Evolutionary conservation across 1,140 invertebrate genomes (phyloP), one percentile per base, ranked within the genome.

Genomic region (Heliconius melpomene): DNA sequence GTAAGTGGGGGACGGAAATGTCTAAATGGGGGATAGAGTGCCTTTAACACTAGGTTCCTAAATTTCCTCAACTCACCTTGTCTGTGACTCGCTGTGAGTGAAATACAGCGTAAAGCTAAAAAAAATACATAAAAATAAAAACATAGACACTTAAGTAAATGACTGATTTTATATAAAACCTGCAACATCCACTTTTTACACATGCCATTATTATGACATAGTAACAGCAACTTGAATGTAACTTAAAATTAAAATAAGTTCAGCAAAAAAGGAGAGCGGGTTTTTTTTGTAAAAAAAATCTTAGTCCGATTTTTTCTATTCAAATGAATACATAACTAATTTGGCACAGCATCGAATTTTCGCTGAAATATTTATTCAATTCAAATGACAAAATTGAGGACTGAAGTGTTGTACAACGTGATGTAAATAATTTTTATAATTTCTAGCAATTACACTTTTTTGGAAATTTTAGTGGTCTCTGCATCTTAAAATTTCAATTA

Each of bases 101-200:
- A 2, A 3, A 11, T 11, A 11, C 38, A 40, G 38, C 38, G 9
- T 8, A 2, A 40, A 52, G 7, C 18, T 7, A 20, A 54, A 54
- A 18, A 20, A 7, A 36, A 36, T 36, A 36, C 7, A 7, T 11
- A 29, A 29, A 29, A 66, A 29, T 26, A 66, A 26, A 23, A 3
- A 26, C 0, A 66, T 2, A 16, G 60, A 26, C 23, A 66, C 13
- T 66, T 29, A 66, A 66, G 8, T 9, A 29, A 66, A 26, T 29
- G 5, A 13, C 23, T 13, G 26, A 66, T 66, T 29, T 66, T 5
- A 8, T 16, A 26, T 3, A 13, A 2, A 66, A 13, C 13, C 60
- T 66, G 60, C 60, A 66, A 29, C 60, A 66, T 66, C 9, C 60
- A 16, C 20, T 26, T 66, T 66, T 66, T 66, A 29, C 60, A 66